phyloP scores from a whole-genome alignment of 2,797 vertebrate species.

The Threskiornis aethiopicus region DNA sequence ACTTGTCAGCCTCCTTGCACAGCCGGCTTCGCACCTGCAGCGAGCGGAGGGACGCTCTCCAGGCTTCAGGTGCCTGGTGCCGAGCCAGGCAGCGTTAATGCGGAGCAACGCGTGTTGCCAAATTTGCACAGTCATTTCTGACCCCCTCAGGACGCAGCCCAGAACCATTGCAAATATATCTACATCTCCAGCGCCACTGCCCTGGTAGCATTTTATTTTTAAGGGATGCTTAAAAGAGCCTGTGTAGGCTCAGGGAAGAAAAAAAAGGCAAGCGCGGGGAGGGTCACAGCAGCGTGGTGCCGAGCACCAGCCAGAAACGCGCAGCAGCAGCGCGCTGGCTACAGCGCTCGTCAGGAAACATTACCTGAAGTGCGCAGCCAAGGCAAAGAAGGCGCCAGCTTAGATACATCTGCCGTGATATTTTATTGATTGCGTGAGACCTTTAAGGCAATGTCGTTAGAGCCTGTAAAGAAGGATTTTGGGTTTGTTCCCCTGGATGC shows the following conservation, averaged over 20 bases:
- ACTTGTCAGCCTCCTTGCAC: background rate
- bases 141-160: background rate
- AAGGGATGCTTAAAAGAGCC: accelerated
- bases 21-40: background rate
- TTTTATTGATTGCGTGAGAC: conserved; percentile 41
- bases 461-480: background rate
- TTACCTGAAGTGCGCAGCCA: background rate
- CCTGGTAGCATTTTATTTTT: background rate
- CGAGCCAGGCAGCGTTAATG: accelerated
- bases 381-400: background rate
- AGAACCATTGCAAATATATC: accelerated
- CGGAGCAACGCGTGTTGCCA: accelerated
- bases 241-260: too few species aligned
- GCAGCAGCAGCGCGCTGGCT: background rate
- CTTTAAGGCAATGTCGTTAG: background rate
- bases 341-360: background rate
- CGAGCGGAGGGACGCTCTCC: accelerated
- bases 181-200: accelerated
- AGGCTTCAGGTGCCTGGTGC: background rate
- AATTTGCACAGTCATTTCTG: background rate
- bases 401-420: background rate
- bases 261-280: accelerated
- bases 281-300: background rate
- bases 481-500: background rate
- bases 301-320: background rate